Base-by-base conservation (phyloP, 2,113 vertebrate species). In the Pterophyllum scalare region DNA sequence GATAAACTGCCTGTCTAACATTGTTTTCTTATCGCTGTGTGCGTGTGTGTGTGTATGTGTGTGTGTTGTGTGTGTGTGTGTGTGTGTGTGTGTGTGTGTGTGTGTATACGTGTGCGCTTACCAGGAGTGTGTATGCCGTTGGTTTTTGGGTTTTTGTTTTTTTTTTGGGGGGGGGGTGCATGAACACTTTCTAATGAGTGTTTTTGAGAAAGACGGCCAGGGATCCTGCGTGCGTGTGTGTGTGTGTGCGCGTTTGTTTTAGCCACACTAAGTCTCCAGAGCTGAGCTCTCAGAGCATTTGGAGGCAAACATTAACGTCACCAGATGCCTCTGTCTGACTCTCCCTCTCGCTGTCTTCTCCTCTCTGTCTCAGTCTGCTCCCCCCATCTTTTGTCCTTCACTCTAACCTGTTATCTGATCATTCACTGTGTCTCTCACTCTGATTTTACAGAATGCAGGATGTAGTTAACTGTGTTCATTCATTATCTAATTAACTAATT, bases 1-100 rank as follows among this genome's bases (percentile, higher is more conserved):
- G 93, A 94, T 93, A 89, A 93, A 94, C 92, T 94, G 91, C 92
- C 93, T 93, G 92, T 92, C 93, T 77, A 85, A 93, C 93, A 90
- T 89, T 90, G 92, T 93, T 94, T 94, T 92, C 83, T 91, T 94
- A 93, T 93, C 82, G 65, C 22, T 28, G 1, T 78, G 35, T 81
- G 62, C 81, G 61, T 75, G 76, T 64, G 76, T 40, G 59, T 65
- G 76, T 72, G 70, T 38, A 20, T 67, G 70, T 83, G 74, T 74
- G 80, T 77, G 72, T 62, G 82, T 76, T n/a, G n/a, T n/a, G 60
- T 76, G 81, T 43, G 38, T 80, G 4, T 67, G 70, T 61, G 46
- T 78, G 43, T 26, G 54, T 33, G 1, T 33, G 5, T 33, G 62
- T 22, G 14, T 58, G 70, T 65, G 72, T 61, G 31, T 7, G 20